Conservation (phyloP, 2,888 invertebrate genomes). For the Brenthis hecate region DNA sequence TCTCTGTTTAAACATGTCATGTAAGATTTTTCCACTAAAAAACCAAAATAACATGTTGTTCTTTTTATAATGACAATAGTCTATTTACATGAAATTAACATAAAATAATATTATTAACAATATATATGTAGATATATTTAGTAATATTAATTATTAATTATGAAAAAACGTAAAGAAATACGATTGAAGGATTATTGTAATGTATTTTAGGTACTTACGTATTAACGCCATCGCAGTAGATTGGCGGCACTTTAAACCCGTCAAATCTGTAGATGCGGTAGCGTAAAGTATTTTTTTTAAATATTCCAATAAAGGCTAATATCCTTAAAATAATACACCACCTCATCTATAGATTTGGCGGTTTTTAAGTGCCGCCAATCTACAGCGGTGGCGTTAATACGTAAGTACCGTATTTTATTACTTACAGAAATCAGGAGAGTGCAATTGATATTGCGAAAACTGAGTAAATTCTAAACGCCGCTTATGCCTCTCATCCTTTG, state of each 20-base stretch:
- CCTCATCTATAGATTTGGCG: too few species aligned
- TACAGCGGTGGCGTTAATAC: too few species aligned
- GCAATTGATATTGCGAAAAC: conserved; percentile 46
- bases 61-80: background rate
- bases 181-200: background rate
- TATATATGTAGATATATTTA: background rate
- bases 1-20: conserved; percentile 49
- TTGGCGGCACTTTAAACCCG: too few species aligned
- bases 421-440: conserved; percentile 59
- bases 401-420: conserved; percentile 26
- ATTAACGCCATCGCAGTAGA: too few species aligned
- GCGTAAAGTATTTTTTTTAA: too few species aligned
- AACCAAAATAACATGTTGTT: background rate
- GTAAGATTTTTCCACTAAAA: conserved; percentile 52
- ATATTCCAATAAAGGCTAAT: too few species aligned
- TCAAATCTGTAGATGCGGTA: too few species aligned
- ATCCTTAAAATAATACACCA: too few species aligned
- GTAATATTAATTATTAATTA: background rate
- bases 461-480: conserved; percentile 54
- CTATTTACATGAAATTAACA: background rate
- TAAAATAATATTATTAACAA: background rate
- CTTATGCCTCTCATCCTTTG: conserved; percentile 50
- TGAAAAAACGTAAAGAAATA: background rate
- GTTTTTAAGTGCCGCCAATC: too few species aligned
- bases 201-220: background rate